Evolutionary conservation across 2,888 invertebrate species (phyloP), one percentile per base, ranked within the genome.

Genomic region (Agrilus biguttatus): DNA sequence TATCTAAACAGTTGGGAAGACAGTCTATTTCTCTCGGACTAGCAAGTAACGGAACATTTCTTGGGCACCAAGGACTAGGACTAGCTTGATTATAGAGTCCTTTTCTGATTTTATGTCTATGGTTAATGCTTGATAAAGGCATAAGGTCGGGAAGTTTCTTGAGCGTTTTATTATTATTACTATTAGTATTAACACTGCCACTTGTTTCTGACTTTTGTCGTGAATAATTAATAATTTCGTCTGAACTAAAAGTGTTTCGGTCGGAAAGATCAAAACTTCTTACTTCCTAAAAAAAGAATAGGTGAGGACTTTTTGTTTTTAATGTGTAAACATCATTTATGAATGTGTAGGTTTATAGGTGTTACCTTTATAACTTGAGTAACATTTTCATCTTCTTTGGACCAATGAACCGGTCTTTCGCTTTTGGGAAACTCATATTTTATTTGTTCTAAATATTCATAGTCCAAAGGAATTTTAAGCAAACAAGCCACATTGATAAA

Each of bases 31-130:
- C 54, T 33, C 63, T 53, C 6, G 66, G 66, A 56, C 65, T 62
- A 2, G 53, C 58, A 17, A 62, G 50, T 17, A 64, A 49, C 7
- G 55, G 55, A n/a, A 53, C 53, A 17, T 55, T 47, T 36, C 70
- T 65, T 3, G 73, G 68, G 50, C 64, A 65, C 77, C 77, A 77
- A 10, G 77, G 77, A 54, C 68, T 72, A n/a, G 73, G 71, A 51
- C 73, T 54, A 14, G 75, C 72, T 52, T 70, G 66, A 54, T 74
- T 74, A 40, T 67, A 65, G 48, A 72, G 66, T 17, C 63, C 62
- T 44, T 54, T 61, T 52, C 60, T 46, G 41, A 33, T 42, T 43
- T 38, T 45, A 41, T 40, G 36, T 36, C 38, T 48, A 45, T 45
- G 46, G 17, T 44, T 45, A 35, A 50, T 40, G 32, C 39, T 44